Conservation (phyloP, 2,888 invertebrate species). For the Vandiemenella viatica region DNA sequence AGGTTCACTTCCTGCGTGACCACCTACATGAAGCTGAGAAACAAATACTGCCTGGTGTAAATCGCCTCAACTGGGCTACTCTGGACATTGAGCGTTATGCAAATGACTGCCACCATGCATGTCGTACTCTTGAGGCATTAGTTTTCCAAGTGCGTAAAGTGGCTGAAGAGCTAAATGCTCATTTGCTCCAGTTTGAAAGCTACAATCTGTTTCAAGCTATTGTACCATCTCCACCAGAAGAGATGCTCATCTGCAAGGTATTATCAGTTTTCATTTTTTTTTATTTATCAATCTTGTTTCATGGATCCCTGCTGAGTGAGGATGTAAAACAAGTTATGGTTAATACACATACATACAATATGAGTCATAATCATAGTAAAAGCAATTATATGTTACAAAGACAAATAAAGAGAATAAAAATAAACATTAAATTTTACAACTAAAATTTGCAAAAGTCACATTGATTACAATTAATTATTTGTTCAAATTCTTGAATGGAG, state of each 20-base stretch:
- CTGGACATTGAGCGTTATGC: constrained; percentile 65
- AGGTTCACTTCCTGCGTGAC: constrained; percentile 50
- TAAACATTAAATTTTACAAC: too few species aligned
- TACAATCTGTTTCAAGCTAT: constrained; percentile 42
- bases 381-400: too few species aligned
- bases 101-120: constrained; percentile 35
- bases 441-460: too few species aligned
- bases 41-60: constrained; percentile 63
- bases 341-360: too few species aligned
- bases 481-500: too few species aligned
- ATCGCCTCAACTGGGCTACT: constrained; percentile 74
- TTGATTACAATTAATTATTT: too few species aligned
- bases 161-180: constrained; percentile 41
- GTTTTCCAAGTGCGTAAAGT: constrained; percentile 50
- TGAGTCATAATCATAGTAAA: too few species aligned
- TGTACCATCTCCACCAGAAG: constrained; percentile 27
- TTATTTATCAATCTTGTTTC: too few species aligned
- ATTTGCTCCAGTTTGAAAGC: constrained; percentile 37
- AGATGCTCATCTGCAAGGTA: constrained; percentile 36
- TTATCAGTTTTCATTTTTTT: too few species aligned
- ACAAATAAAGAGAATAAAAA: too few species aligned
- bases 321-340: too few species aligned
- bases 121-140: constrained; percentile 46
- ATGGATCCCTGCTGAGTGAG: too few species aligned
- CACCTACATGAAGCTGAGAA: constrained; percentile 56